Conservation (phyloP, 2,797 vertebrate genomes). For the Lacerta agilis region DNA sequence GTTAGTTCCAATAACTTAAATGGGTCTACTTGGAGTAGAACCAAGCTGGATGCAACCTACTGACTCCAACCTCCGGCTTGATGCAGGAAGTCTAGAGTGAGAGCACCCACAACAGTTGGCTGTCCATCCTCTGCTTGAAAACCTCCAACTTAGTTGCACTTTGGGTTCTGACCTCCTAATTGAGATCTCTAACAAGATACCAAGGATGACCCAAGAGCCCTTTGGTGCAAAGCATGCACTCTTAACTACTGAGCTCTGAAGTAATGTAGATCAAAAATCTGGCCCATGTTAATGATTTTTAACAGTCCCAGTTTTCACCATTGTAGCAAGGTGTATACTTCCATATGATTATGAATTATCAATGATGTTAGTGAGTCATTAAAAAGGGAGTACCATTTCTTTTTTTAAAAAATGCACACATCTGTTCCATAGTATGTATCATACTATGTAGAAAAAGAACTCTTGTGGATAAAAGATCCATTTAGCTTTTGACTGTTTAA, state of each 20-base stretch:
- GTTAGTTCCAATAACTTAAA: too few relatives aligned
- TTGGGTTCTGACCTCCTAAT: neutral
- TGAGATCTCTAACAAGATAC: neutral
- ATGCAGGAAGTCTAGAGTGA: too few relatives aligned
- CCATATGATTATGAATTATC: neutral
- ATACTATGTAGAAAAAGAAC: neutral
- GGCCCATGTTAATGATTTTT: neutral
- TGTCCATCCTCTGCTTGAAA: too few relatives aligned
- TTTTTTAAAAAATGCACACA: neutral
- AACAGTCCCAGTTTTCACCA: neutral
- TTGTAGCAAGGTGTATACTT: neutral
- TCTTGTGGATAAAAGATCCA: neutral
- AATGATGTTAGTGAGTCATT: neutral
- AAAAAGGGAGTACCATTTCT: neutral
- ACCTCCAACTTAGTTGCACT: too few relatives aligned
- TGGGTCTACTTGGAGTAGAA: too few relatives aligned
- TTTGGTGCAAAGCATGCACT: fast-evolving
- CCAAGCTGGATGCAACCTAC: too few relatives aligned
- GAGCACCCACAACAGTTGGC: too few relatives aligned
- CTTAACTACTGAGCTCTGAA: fast-evolving
- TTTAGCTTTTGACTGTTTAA: neutral
- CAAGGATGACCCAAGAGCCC: neutral
- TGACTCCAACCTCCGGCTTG: too few relatives aligned
- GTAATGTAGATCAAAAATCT: fast-evolving
- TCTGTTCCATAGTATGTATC: neutral